phyloP scores from a whole-genome alignment of 2,888 invertebrate genomes.

The Pristionchus japonicus region DNA sequence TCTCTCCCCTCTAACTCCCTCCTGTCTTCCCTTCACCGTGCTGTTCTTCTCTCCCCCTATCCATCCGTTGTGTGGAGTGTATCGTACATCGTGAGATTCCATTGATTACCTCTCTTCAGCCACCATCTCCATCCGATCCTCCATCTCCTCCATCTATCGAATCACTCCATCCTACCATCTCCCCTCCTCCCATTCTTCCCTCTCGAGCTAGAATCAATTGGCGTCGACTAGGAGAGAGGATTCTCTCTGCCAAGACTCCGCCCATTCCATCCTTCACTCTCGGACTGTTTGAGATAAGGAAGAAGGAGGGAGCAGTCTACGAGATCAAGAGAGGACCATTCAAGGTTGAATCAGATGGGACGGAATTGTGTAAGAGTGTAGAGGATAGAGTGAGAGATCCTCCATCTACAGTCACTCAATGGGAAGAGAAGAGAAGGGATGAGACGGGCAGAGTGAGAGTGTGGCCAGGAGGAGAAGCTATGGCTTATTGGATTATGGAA shows the following conservation, averaged over 20 bases:
- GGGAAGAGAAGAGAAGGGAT: constrained; percentile 51
- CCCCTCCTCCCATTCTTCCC: neutral
- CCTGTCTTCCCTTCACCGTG: neutral
- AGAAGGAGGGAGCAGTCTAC: neutral
- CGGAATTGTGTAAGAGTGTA: constrained; percentile 15
- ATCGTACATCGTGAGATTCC: neutral
- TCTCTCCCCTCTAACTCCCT: neutral
- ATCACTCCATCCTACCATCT: neutral
- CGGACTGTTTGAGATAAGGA: constrained; percentile 17
- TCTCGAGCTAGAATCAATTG: constrained; percentile 11
- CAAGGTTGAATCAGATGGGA: neutral
- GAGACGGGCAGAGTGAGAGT: constrained; percentile 63
- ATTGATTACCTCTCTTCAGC: neutral
- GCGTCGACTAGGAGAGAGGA: neutral
- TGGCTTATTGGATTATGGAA: constrained; percentile 50
- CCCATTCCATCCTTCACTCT: constrained; percentile 29
- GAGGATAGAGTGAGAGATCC: constrained; percentile 15
- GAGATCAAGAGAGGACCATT: constrained; percentile 9
- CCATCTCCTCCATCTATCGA: neutral
- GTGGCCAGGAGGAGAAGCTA: constrained; percentile 63
- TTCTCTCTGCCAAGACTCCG: neutral
- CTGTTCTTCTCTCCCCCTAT: neutral
- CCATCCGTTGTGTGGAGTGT: neutral
- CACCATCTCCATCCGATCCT: neutral
- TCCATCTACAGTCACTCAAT: neutral